A percentile compares a stretch with the other conserved stretches of the same genome.
Evolutionary conservation across 2,113 vertebrate species (phyloP).

Genomic region (Ammodytes marinus): DNA sequence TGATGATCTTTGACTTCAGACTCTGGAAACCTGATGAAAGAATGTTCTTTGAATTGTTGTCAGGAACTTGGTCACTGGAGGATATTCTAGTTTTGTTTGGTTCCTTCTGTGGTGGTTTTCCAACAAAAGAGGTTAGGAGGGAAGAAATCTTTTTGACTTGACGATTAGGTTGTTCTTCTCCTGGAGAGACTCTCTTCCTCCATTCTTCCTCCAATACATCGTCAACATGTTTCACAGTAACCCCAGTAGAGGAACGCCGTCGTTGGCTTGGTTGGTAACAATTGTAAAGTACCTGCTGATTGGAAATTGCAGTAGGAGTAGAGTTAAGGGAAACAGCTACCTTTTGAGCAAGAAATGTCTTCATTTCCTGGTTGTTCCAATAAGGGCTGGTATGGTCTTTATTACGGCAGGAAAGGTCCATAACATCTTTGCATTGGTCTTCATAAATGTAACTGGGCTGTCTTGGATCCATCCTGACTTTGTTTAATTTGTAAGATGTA

Average conservation of each 20-base stretch:
- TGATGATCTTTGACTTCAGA: slow-evolving; percentile 81
- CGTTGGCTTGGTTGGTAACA: slow-evolving; percentile 81
- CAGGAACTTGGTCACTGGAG: slow-evolving; percentile 35
- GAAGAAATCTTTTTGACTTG: slow-evolving; percentile 87
- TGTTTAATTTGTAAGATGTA: slow-evolving; percentile 89
- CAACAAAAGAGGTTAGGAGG: slow-evolving; percentile 89
- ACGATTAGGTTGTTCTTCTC: slow-evolving; percentile 84
- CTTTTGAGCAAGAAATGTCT: slow-evolving; percentile 82
- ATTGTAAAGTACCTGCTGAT: slow-evolving; percentile 77
- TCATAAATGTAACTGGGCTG: slow-evolving; percentile 74
- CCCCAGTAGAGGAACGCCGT: slow-evolving; percentile 69
- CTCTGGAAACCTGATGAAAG: slow-evolving; percentile 78
- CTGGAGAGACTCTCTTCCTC: slow-evolving; percentile 78
- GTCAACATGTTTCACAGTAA: slow-evolving; percentile 84
- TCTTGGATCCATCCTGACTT: slow-evolving; percentile 88
- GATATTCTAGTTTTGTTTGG: slow-evolving; percentile 68
- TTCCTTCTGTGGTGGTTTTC: slow-evolving; percentile 82
- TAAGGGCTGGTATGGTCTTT: slow-evolving; percentile 52
- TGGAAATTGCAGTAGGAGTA: slow-evolving; percentile 59
- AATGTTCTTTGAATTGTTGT: slow-evolving; percentile 72
- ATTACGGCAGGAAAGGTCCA: slow-evolving; percentile 88
- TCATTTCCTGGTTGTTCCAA: slow-evolving; percentile 78
- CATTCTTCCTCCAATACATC: slow-evolving; percentile 84
- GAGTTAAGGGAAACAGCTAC: slow-evolving; percentile 79
- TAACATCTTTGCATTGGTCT: slow-evolving; percentile 77